Base-by-base conservation (phyloP, 2,797 vertebrate species). In the Vespertilio murinus region DNA sequence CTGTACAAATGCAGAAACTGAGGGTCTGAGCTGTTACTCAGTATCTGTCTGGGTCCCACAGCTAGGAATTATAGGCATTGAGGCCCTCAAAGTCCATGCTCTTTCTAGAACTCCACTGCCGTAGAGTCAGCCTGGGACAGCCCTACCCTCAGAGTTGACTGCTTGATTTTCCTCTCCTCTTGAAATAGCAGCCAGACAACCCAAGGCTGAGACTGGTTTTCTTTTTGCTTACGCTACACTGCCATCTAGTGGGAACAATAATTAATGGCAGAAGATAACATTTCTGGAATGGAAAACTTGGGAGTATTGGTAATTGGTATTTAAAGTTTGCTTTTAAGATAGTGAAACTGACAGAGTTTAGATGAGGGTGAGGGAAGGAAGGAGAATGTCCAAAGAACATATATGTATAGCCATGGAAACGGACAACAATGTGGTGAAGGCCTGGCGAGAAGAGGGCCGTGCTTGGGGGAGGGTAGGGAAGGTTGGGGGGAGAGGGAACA, bases 181-280 rank as follows among this genome's bases (percentile, higher is more conserved):
- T 35, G 5, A 82, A 93, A 87, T 0, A 78, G 42, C 6, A 67
- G 47, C 40, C 25, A 17, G 47, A 52, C 11, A 70, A 45, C 28
- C 8, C 5, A 2, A 20, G 28, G 14, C 17, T 16, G 8, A 30
- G 64, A 1, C 2, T 11, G 10, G 14, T 38, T 88, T 86, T 85
- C 22, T 61, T 84, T 95, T 90, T 61, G 38, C 90, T 96, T 93
- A 25, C 85, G 12, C 61, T 90, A 7, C 35, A 70, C 82, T 96
- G 92, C 82, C 95, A 97, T 79, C 97, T 96, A 90, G 88, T 95
- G 96, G 81, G 1, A n/a, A 0, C 33, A 30, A 80, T 47, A 18
- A 38, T 85, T 74, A 54, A 92, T 90, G 40, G 17, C 79, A 30
- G 18, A 30, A 4, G 1, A 49, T 33, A 73, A 6, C 1, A 0